phyloP scores from a whole-genome alignment of 2,888 invertebrate genomes.

The Ormyrus rosae region DNA sequence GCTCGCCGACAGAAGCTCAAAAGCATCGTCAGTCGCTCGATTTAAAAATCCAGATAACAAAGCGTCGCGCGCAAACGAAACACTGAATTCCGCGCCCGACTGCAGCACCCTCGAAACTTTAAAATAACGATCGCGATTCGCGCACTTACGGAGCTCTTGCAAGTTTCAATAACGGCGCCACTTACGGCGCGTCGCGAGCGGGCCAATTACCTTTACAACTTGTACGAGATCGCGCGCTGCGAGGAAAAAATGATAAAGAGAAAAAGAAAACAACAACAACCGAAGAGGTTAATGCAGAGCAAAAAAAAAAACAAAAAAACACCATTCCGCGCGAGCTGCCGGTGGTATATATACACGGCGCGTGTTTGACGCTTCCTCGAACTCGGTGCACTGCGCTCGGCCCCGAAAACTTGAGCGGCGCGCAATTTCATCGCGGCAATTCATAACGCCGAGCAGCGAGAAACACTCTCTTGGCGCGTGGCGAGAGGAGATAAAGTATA shows the following conservation, averaged over 20 bases:
- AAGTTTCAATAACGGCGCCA: conserved; percentile 21
- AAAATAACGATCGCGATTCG: not conserved
- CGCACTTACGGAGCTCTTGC: not conserved
- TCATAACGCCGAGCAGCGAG: conserved; percentile 14
- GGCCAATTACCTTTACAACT: conserved; percentile 15
- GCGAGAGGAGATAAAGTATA: conserved; percentile 14
- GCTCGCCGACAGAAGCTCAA: too few species aligned
- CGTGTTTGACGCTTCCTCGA: not conserved
- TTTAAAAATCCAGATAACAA: too few species aligned
- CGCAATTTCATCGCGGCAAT: conserved; percentile 31
- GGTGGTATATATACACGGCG: too few species aligned
- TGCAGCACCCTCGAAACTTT: not conserved
- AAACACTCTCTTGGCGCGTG: conserved; percentile 22
- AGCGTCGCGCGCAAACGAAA: too few species aligned
- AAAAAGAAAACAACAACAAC: not conserved
- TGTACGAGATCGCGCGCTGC: conserved; percentile 14
- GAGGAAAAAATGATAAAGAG: not conserved
- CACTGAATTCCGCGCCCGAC: not conserved
- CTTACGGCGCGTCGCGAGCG: not conserved
- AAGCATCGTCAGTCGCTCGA: too few species aligned
- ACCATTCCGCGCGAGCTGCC: conserved; percentile 2
- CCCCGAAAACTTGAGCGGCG: conserved; percentile 31
- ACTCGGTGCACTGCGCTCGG: conserved; percentile 22
- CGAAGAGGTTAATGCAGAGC: conserved; percentile 23
- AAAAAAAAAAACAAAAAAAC: conserved; percentile 2